Percentiles rank a stretch among this genome's conserved stretches.
Conservation (phyloP, 1,140 invertebrate species). For the Temnothorax nylanderi region DNA sequence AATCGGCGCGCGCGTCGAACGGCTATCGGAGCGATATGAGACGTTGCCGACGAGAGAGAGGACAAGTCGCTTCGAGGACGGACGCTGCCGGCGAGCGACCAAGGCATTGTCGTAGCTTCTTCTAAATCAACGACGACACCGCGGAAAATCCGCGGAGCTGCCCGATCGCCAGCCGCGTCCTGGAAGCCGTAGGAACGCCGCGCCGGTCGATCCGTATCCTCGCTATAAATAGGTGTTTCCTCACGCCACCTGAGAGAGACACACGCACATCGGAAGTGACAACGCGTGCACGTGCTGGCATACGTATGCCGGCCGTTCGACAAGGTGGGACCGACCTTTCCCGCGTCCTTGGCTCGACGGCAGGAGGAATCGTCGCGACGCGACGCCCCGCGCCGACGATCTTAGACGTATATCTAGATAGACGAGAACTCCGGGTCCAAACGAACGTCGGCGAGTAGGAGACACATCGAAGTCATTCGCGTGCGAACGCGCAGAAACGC, state of each 20-base stretch:
- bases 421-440: conserved; percentile 66
- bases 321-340: conserved; percentile 47
- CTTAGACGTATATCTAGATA: conserved; percentile 57
- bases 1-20: neutral
- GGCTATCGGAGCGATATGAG: conserved; percentile 17
- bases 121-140: conserved; percentile 20
- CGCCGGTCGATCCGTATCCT: conserved; percentile 27
- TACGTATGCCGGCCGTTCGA: conserved; percentile 39
- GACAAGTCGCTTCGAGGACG: neutral
- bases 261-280: neutral
- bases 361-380: conserved; percentile 40
- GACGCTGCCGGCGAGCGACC: neutral
- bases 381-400: conserved; percentile 1
- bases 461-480: conserved; percentile 40
- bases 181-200: conserved; percentile 56
- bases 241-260: conserved; percentile 49
- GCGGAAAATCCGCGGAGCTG: conserved; percentile 23
- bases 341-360: conserved; percentile 48
- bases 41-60: neutral
- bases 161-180: conserved; percentile 13
- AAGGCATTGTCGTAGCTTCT: conserved; percentile 28
- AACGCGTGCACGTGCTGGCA: conserved; percentile 33
- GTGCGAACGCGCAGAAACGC: neutral
- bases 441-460: conserved; percentile 38
- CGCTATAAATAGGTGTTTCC: conserved; percentile 70